Base-by-base conservation (phyloP, 2,888 invertebrate species). In the Chymomyza procnemis region DNA sequence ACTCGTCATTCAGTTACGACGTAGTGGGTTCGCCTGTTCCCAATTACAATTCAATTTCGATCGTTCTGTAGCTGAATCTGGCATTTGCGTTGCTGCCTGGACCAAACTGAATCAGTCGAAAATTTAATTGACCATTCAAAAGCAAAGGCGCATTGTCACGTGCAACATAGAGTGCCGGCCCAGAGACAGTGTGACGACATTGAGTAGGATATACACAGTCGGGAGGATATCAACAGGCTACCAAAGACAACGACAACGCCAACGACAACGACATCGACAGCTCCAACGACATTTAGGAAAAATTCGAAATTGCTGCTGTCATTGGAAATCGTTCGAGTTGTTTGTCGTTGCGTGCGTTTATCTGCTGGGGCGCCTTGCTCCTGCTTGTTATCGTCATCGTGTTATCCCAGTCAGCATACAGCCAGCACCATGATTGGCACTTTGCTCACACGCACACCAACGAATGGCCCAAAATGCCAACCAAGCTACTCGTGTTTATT, bases 111-210 rank as follows among this genome's bases (percentile, higher is more conserved):
- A 76, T 79, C 78, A 76, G 76, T 78, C 74, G 74, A 76, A 76
- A 78, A 85, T 86, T 89, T 85, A 89, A 88, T 89, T 88, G 88
- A 88, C 81, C 88, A 86, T 80, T 88, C 81, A 83, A 75, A 16
- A 41, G 34, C 34, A 41, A 41, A 79, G 75, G 83, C 77, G 79
- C 80, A 81, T 75, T 81, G 88, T 78, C 85, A 86, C 79, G 80
- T 78, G 69, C 69, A 71, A 78, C 71, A 71, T 71, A 66, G 58
- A n/a, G 50, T 50, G 50, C 6, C 21, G 64, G 67, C 64, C 59
- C 18, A 55, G 61, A 55, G 22, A 21, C 19, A 9, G 22, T 19
- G 61, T 16, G 61, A 54, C 34, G 34, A 41, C 56, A 58, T 56
- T 54, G n/a, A 52, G 52, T 52, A 61, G 50, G 75, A 69, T 69